Evolutionary conservation across 2,113 vertebrate species (phyloP), one percentile per base, ranked within the genome.

Genomic region (Microcebus jonahi): DNA sequence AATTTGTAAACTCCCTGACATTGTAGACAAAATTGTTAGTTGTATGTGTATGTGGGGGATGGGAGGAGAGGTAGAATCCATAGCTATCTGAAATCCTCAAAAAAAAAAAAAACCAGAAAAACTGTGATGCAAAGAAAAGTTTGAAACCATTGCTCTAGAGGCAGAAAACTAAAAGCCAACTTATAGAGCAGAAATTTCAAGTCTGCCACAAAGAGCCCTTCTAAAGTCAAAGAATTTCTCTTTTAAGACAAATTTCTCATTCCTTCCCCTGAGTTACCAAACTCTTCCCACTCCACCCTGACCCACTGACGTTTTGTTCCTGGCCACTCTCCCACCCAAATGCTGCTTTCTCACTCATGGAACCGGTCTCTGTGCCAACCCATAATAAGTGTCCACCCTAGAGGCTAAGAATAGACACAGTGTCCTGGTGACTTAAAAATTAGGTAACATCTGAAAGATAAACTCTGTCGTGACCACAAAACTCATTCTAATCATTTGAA

Each of bases 391-490:
- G 82, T 93, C 96, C 89, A 89, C 86, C 91, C 79, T 34, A 63
- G 80, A 82, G 73, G 57, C 96, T 97, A 91, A 98, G 90, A 97
- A 97, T 93, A 97, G 90, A 95, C 27, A 9, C 86, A 68, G 73
- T 96, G 93, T 96, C 79, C 91, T 83, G 93, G 82, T 91, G 96
- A 97, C 91, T 97, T 95, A 87, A 96, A 93, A 94, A 93, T 93
- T 93, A 90, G 95, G 87, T 94, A 90, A 95, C 75, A 93, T 96
- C 95, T 93, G 89, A 93, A 94, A 67, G 68, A 79, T 96, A 84
- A 97, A 94, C 79, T 93, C 59, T 75, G 68, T 53, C 48, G 71
- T 87, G 73, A 96, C 87, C 84, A 92, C 83, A 94, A 91, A 81
- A 83, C n/a, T 93, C 79, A 87, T 93, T 75, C 75, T 94, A 77